These are phyloP conservation scores for Diplazon laetatorius DNA, from an alignment of 2,888 invertebrate species.

Conservation along the genomic window DNA sequence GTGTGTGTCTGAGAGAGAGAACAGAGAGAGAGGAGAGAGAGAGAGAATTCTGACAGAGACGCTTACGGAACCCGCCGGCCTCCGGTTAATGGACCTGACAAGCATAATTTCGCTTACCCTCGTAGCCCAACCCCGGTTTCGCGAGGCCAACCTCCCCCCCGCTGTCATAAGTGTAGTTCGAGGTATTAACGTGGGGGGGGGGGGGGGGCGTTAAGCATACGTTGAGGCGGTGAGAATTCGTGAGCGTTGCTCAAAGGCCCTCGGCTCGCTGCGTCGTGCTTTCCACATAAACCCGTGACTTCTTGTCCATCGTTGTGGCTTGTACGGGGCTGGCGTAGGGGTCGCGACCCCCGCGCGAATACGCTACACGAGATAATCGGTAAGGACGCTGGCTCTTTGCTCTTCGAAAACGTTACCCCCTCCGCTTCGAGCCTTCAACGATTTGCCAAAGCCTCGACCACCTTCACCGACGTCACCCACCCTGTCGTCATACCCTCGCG, in stretches of 20 bases:
- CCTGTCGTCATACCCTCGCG: too few relatives aligned
- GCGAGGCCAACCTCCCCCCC: conserved; percentile 68
- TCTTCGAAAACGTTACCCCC: conserved; percentile 56
- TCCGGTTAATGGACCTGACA: conserved; percentile 79
- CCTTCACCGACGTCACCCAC: not conserved
- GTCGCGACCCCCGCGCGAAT: conserved; percentile 76
- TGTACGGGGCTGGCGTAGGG: conserved; percentile 24
- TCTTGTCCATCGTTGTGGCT: conserved; percentile 40
- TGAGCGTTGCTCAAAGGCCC: conserved; percentile 64
- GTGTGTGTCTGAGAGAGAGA: conserved; percentile 44
- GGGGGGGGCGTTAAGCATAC: conserved; percentile 71
- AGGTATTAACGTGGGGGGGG: conserved; percentile 73
- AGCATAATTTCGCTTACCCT: conserved; percentile 80
- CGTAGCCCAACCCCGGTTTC: conserved; percentile 72
- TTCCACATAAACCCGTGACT: conserved; percentile 41
- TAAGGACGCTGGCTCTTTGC: conserved; percentile 73
- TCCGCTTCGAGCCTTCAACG: conserved; percentile 38
- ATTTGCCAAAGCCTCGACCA: conserved; percentile 33
- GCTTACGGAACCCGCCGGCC: conserved; percentile 66
- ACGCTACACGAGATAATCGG: conserved; percentile 79
- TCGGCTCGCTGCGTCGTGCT: conserved; percentile 17
- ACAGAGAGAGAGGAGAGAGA: too few relatives aligned
- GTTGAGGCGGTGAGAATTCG: conserved; percentile 73
- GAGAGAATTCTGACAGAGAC: conserved; percentile 59
- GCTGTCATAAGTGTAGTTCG: conserved; percentile 75